Base-by-base conservation (phyloP, 2,797 vertebrate species). In the Xerus rutilus region DNA sequence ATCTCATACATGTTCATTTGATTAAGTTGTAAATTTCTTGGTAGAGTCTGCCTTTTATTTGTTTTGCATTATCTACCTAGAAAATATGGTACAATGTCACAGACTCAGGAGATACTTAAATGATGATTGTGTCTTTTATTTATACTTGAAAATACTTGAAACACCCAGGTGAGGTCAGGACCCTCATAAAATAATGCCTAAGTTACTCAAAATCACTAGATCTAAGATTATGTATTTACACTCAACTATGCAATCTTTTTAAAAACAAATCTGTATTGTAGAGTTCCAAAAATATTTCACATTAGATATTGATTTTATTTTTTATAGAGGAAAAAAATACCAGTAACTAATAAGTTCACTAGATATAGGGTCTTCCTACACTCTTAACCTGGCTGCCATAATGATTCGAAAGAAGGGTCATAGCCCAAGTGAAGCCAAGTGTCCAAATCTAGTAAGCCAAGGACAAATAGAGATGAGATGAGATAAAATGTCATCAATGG, bases 101-200 rank as follows among this genome's bases (percentile, higher is more conserved):
- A 72, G 3, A 49, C 52, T 90, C 7, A 57, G 21, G 28, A n/a
- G 11, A 59, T 87, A 92, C 28, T 82, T 69, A 92, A 72, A 76
- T 87, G 59, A 69, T 49, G 5, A 87, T 54, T 13, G 18, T 90
- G 1, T 59, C 54, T 89, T 54, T 81, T 94, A 94, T 72, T 83
- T 89, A 86, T 20, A 47, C 87, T 92, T 87, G 91, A 64, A 79
- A 81, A 5, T 0, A 82, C 88, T 72, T 72, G 52, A 92, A 91
- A 62, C 28, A 93, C 39, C 25, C n/a, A 77, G 32, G 9, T 72
- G 83, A 91, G 52, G 30, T 4, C 25, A 81, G 11, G 21, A 30
- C n/a, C 2, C n/a, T 93, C 30, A 93, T 4, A 21, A 74, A 78
- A 89, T 69, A 96, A 57, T 82, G 35, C 1, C 89, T 79, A 78